Evolutionary conservation across 2,113 vertebrate genomes (phyloP).

Genomic region (Stegostoma tigrinum): DNA sequence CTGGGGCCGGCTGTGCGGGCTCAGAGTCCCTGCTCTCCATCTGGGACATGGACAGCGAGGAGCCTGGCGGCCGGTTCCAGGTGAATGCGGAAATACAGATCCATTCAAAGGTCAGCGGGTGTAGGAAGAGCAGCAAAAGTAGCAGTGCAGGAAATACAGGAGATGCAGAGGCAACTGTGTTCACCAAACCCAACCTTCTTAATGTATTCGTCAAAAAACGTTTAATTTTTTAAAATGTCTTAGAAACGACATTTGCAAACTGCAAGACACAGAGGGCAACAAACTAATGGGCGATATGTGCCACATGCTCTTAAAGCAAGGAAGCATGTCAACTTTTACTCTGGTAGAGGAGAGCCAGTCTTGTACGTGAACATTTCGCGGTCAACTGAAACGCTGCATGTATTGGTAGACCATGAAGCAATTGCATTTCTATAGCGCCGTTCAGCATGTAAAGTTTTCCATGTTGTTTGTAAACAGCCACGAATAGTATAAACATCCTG

Average conservation of each 20-base stretch:
- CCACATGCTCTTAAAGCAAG: neutral
- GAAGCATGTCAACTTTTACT: neutral
- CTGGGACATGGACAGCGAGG: neutral
- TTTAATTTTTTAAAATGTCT: neutral
- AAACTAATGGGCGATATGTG: neutral
- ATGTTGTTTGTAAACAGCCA: neutral
- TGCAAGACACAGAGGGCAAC: neutral
- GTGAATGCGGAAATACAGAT: conserved; percentile 8
- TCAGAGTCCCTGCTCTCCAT: no score
- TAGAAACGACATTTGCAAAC: neutral
- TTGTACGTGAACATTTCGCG: neutral
- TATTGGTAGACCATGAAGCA: neutral
- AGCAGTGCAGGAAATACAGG: neutral
- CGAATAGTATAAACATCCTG: neutral
- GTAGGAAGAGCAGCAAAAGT: neutral
- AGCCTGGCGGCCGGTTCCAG: neutral
- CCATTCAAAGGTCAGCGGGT: neutral
- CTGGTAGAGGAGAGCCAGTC: neutral
- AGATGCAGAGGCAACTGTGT: neutral
- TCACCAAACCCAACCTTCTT: neutral
- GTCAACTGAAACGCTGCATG: neutral
- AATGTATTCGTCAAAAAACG: neutral
- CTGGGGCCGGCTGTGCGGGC: neutral
- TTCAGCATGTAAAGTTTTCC: neutral
- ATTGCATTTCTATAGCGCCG: neutral